Evolutionary conservation across 2,113 vertebrate genomes (phyloP), one percentile per base, ranked within the genome.

Genomic region (Corvus cornix): DNA sequence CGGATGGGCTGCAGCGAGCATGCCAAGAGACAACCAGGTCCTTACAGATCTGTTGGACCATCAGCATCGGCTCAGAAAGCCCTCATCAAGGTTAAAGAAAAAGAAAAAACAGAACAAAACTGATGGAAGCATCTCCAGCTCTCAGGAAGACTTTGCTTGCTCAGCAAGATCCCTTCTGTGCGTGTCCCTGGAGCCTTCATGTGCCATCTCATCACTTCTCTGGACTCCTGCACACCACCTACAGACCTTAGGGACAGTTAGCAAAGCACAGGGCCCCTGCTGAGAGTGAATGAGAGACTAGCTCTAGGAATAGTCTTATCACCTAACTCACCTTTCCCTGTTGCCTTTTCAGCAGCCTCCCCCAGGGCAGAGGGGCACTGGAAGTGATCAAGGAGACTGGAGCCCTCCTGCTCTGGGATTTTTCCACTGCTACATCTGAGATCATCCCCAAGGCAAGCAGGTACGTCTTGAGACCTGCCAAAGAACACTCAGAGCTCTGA

Each of bases 391-490:
- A 94, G 88, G 72, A 96, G 95, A 94, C 79, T 1, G 86, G 90
- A 97, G 89, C 95, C 95, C 94, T 94, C 79, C 95, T 95, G 93
- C 95, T 97, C 95, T 93, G 95, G 85, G 95, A 90, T 92, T 94
- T 96, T 96, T 97, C 95, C 93, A 52, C 90, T 95, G 92, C 96
- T 96, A 95, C 93, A 95, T 96, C 96, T 95, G 93, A 88, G 78
- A 90, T 94, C 95, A 96, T 96, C 90, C 94, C 95, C 96, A 96
- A 90, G 92, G 95, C 81, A 93, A 95, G 94, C 95, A 96, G 96
- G 95, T 96, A 94, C 93, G 91, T 96, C 96, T 95, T 2, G 86
- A 96, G 93, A 95, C 96, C 96, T 97, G 96, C 96, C 96, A 97
- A 96, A 96, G 95, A 93, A 96, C 76, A 96, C 92, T 96, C 89